Evolutionary conservation across 2,888 invertebrate species (phyloP).

Genomic region (Eremobia ochroleuca): DNA sequence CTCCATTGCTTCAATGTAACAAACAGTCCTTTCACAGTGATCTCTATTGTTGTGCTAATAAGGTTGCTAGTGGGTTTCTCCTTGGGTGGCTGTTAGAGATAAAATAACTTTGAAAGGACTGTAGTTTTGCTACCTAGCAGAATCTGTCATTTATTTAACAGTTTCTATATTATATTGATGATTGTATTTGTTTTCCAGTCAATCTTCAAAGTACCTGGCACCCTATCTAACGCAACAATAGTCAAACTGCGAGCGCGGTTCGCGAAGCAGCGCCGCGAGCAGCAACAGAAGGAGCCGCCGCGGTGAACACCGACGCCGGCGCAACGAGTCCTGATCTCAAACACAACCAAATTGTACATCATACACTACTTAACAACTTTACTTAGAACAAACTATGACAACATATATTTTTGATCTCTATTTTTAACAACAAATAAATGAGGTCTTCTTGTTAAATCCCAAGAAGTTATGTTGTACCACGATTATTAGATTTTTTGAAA

Average conservation of each 20-base stretch:
- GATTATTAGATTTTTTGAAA: conserved; percentile 32
- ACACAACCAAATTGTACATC: conserved; percentile 72
- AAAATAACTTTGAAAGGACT: background rate
- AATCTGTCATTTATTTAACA: background rate
- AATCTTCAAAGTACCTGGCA: conserved; percentile 96
- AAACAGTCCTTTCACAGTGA: background rate
- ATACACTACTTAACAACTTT: conserved; percentile 51
- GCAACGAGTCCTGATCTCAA: conserved; percentile 81
- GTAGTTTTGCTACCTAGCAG: background rate
- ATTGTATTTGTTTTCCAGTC: conserved; percentile 90
- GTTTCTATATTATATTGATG: background rate
- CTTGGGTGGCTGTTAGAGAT: background rate
- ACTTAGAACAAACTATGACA: conserved; percentile 38
- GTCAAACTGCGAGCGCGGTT: conserved; percentile 91
- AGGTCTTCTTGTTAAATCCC: conserved; percentile 18
- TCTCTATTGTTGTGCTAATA: background rate
- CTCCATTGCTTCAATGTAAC: background rate
- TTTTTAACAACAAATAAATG: conserved; percentile 31
- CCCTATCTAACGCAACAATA: conserved; percentile 93
- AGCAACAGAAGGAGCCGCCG: conserved; percentile 85
- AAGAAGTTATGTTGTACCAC: conserved; percentile 27
- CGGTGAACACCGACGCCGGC: conserved; percentile 77
- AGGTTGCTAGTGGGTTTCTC: background rate
- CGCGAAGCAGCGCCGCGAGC: conserved; percentile 89
- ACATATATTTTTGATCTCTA: conserved; percentile 53